These are phyloP conservation scores for Salarias fasciatus DNA, from an alignment of 2,797 vertebrate genomes.

Conservation along the genomic window DNA sequence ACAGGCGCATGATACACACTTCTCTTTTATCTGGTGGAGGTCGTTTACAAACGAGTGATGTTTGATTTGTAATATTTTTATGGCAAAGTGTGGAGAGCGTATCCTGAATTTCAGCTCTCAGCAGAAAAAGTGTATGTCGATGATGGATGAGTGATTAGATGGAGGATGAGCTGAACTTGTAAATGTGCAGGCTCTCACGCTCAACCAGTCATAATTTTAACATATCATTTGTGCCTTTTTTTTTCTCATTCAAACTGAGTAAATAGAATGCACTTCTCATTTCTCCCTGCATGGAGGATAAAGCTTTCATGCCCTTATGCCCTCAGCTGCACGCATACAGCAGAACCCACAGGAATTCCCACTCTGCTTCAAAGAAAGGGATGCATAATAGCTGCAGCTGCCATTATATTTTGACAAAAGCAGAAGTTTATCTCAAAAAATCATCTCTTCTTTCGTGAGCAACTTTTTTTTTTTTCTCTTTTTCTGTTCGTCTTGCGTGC, in stretches of 20 bases:
- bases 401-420: constrained; percentile 43
- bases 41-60: constrained; percentile 39
- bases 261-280: not conserved
- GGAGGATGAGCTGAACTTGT: too few relatives aligned
- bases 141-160: too few relatives aligned
- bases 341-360: constrained; percentile 58
- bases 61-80: too few relatives aligned
- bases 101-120: too few relatives aligned
- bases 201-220: not conserved
- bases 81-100: too few relatives aligned
- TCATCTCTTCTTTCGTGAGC: constrained; percentile 57
- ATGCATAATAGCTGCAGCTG: constrained; percentile 42
- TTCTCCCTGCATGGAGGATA: constrained; percentile 1
- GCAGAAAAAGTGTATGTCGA: too few relatives aligned
- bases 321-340: constrained; percentile 48
- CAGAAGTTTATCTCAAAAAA: constrained; percentile 59
- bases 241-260: constrained; percentile 8
- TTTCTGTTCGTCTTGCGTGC: constrained; percentile 38
- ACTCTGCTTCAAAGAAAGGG: constrained; percentile 56
- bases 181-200: not conserved
- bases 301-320: constrained; percentile 50
- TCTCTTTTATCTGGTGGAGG: constrained; percentile 21
- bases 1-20: constrained; percentile 1
- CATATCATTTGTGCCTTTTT: not conserved
- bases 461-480: constrained; percentile 19